Percentiles rank a stretch among this genome's conserved stretches.
These are phyloP conservation scores for Nomada fucata DNA, from an alignment of 2,888 invertebrate species.

Conservation along the genomic window DNA sequence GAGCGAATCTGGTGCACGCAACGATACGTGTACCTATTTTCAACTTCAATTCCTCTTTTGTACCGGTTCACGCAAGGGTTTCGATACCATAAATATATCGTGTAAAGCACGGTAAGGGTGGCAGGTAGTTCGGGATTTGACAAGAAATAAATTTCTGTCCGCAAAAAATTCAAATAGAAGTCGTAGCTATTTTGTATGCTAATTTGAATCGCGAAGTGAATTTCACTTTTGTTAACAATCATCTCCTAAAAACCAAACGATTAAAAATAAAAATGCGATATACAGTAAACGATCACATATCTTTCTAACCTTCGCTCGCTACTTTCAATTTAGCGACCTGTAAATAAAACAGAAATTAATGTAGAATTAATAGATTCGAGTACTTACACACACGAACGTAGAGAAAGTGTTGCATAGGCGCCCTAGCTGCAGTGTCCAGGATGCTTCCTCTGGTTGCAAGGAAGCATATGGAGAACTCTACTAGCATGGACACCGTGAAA, in stretches of 20 bases:
- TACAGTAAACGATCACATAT: too few species aligned
- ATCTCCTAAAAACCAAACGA: neutral
- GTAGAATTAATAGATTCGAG: neutral
- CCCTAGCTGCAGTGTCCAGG: constrained; percentile 89
- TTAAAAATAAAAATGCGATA: neutral
- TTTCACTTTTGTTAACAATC: too few species aligned
- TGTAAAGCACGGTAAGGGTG: constrained; percentile 9
- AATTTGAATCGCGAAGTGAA: neutral
- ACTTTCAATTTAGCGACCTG: too few species aligned
- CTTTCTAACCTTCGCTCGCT: too few species aligned
- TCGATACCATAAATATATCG: constrained; percentile 44
- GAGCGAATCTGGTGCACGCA: constrained; percentile 4
- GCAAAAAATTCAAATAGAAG: constrained; percentile 8
- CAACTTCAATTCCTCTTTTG: constrained; percentile 35
- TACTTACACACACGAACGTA: constrained; percentile 90
- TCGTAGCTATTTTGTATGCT: neutral
- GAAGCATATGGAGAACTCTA: constrained; percentile 90
- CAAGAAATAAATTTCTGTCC: constrained; percentile 9
- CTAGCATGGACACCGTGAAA: constrained; percentile 86
- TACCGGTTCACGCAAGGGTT: constrained; percentile 19
- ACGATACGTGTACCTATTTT: constrained; percentile 24
- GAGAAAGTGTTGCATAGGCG: constrained; percentile 91
- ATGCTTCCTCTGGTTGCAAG: constrained; percentile 93
- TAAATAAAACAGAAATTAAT: neutral
- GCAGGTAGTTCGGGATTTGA: constrained; percentile 12